Base-by-base conservation (phyloP, 2,888 invertebrate genomes). In the Biston betularia region DNA sequence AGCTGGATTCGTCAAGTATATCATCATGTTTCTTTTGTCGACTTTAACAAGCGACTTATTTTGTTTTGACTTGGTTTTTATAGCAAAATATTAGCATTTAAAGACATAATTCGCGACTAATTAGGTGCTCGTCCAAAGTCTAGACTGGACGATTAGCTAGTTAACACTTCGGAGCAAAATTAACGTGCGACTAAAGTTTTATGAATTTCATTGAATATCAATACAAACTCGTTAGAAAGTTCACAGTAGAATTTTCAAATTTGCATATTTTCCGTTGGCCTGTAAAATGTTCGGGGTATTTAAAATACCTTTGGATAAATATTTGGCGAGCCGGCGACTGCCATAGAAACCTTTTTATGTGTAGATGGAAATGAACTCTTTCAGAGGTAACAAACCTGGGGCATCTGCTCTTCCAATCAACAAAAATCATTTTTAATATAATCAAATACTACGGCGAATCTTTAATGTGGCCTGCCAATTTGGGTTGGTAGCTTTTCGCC, bases 161-260 rank as follows among this genome's bases (percentile, higher is more conserved):
- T 57, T 63, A 63, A 68, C 62, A 62, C 59, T 62, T 53, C 40
- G 50, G 1, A 49, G 54, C 34, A 45, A 57, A 68, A 59, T 60
- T 65, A 61, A 52, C 59, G 58, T 9, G 35, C 42, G 44, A 15
- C 46, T 8, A 65, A 65, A 68, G 56, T 68, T 70, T 70, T 57
- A 55, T 65, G 63, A 70, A 63, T 70, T 68, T 70, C 59, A 65
- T 65, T 65, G 70, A 70, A 68, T 67, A 64, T 70, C 64, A 67
- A 70, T 68, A 48, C 53, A 63, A 60, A 60, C 42, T 60, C 63
- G 54, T 69, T 65, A 14, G 45, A 62, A 70, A 65, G 68, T 70
- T 68, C 24, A 34, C 54, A 45, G 61, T 55, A 48, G 53, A 65
- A 59, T 49, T 52, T 65, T 57, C n/a, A 44, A 68, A 70, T 70